Evolutionary conservation across 2,113 vertebrate species (phyloP).

Genomic region (Rhinoptilus africanus): DNA sequence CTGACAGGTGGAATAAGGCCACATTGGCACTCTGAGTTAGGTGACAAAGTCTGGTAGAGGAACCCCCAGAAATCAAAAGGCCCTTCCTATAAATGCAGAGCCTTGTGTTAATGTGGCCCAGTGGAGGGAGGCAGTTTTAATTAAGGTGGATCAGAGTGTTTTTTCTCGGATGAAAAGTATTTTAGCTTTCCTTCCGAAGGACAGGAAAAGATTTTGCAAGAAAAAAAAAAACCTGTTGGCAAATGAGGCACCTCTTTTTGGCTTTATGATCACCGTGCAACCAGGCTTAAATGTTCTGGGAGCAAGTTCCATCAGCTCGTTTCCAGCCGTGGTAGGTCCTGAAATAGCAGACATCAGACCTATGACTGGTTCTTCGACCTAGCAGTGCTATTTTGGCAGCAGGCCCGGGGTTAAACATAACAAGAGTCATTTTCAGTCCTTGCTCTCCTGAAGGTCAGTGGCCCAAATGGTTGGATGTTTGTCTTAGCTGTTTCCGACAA

Average conservation of each 20-base stretch:
- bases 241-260: not conserved
- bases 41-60: not conserved
- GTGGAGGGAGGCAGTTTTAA: not conserved
- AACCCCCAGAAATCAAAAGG: not conserved
- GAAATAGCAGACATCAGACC: slow-evolving; percentile 50
- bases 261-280: not conserved
- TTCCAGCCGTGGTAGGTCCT: slow-evolving; percentile 30
- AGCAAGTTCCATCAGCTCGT: slow-evolving; percentile 28
- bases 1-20: not conserved
- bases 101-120: not conserved
- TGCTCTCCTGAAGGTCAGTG: slow-evolving; percentile 55
- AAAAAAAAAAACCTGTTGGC: not conserved
- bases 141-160: not conserved
- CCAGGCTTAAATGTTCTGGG: slow-evolving; percentile 6
- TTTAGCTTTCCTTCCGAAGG: not conserved
- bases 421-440: slow-evolving; percentile 56
- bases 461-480: slow-evolving; percentile 60
- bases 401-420: slow-evolving; percentile 64
- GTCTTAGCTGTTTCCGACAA: slow-evolving; percentile 38
- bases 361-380: slow-evolving; percentile 4
- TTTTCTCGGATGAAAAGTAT: not conserved
- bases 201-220: not conserved
- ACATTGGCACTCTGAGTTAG: not conserved
- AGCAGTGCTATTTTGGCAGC: slow-evolving; percentile 53
- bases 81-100: not conserved